Evolutionary conservation across 2,888 invertebrate genomes (phyloP), one percentile per base, ranked within the genome.

Genomic region (Fragum sueziense): DNA sequence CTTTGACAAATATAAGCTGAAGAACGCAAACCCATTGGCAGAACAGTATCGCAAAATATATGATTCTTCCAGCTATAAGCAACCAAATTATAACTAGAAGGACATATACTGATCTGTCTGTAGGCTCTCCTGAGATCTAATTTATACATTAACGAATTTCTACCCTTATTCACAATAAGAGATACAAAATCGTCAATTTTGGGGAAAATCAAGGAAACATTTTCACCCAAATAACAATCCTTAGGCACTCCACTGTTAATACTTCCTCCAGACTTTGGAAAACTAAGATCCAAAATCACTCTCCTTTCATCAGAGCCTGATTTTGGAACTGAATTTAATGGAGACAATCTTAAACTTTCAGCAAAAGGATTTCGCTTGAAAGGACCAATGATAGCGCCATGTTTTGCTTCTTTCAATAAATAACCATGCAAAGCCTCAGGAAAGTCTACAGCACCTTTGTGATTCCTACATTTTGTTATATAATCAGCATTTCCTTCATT

Each of bases 221-320:
- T 52, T 11, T 52, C 52, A 4, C 52, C 52, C 20, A 59, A 3
- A 27, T 59, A 59, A 22, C 22, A 59, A 6, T 25, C 17, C 25
- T 59, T 59, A 59, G 17, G 3, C 6, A 59, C 25, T 27, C 14
- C 3, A 25, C 29, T 27, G 2, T 59, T 4, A 20, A 25, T 27
- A 27, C 11, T 52, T 6, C 9, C 14, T 25, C n/a, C n/a, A n/a
- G 9, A 22, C 25, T 59, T 59, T 11, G 57, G 57, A 59, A 59
- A 52, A 52, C 52, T 52, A n/a, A 52, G 52, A 52, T 52, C 52
- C 20, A 52, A 22, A 52, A 52, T 52, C 4, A 52, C 52, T 52
- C 52, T 52, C 20, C 52, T 52, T 20, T 52, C 52, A n/a, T 52
- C 22, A 22, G 52, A 11, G 9, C 22, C 22, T n/a, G 20, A n/a